Conservation (phyloP, 2,888 invertebrate species). For the Willowsia nigromaculata region DNA sequence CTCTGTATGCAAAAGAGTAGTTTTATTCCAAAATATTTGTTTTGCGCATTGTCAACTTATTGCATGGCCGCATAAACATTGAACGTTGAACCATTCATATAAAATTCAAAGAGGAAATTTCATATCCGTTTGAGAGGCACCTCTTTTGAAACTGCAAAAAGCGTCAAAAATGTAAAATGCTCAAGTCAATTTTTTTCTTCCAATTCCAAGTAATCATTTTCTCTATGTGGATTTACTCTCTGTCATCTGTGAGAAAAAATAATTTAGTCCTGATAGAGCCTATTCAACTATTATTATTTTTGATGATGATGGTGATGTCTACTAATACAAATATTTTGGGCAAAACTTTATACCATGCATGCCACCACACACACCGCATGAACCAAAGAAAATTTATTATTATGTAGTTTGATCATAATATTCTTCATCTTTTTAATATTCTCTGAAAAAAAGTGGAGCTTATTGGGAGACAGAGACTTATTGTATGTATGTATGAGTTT, state of each 20-base stretch:
- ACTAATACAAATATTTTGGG: constrained; percentile 49
- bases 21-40: constrained; percentile 56
- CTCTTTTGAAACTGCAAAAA: not conserved
- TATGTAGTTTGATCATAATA: constrained; percentile 9
- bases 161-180: not conserved
- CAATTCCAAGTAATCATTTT: no score
- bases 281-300: constrained; percentile 5
- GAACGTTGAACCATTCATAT: constrained; percentile 12
- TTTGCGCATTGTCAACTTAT: constrained; percentile 4
- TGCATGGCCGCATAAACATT: no score
- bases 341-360: not conserved
- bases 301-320: constrained; percentile 37
- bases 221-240: not conserved
- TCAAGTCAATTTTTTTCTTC: no score
- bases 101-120: constrained; percentile 55
- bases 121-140: constrained; percentile 30
- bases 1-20: not conserved
- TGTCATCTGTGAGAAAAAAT: not conserved
- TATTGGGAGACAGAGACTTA: not conserved
- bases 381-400: constrained; percentile 22
- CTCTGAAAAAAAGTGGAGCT: not conserved
- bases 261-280: not conserved
- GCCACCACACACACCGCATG: not conserved
- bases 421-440: constrained; percentile 10
- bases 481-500: no score